Evolutionary conservation across 2,113 vertebrate genomes (phyloP).

Genomic region (Microtus pennsylvanicus): DNA sequence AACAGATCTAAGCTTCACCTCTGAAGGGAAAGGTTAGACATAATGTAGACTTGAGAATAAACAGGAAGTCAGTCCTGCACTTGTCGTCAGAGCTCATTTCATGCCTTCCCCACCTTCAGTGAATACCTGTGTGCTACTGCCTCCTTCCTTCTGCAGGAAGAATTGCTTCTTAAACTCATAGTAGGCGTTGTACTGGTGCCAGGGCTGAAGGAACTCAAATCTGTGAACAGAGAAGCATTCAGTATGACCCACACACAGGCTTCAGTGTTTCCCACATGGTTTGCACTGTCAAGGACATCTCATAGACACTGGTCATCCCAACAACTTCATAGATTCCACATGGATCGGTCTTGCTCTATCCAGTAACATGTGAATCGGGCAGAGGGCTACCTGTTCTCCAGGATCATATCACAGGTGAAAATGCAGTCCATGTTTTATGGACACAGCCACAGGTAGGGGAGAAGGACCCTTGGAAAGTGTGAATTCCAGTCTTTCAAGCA

Average conservation of each 20-base stretch:
- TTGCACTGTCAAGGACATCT: neutral
- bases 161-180: conserved; percentile 99
- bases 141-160: conserved; percentile 96
- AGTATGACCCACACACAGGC: fast-evolving
- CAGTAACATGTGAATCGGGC: neutral
- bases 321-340: neutral
- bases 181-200: conserved; percentile 98
- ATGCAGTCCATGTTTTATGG: fast-evolving
- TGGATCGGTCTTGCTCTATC: neutral
- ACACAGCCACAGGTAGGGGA: neutral
- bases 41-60: neutral
- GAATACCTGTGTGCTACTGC: conserved; percentile 83
- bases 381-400: fast-evolving
- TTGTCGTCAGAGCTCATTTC: too few relatives aligned
- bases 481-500: conserved; percentile 7
- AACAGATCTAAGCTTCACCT: too few relatives aligned
- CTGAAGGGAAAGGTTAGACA: neutral
- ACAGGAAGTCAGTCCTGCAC: neutral
- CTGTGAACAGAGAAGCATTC: conserved; percentile 81
- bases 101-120: neutral
- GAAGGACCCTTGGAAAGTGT: neutral
- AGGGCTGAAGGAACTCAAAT: conserved; percentile 97
- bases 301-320: neutral
- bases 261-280: neutral
- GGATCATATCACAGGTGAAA: neutral